Evolutionary conservation across 2,113 vertebrate genomes (phyloP).

Genomic region (Pelusios castaneus): DNA sequence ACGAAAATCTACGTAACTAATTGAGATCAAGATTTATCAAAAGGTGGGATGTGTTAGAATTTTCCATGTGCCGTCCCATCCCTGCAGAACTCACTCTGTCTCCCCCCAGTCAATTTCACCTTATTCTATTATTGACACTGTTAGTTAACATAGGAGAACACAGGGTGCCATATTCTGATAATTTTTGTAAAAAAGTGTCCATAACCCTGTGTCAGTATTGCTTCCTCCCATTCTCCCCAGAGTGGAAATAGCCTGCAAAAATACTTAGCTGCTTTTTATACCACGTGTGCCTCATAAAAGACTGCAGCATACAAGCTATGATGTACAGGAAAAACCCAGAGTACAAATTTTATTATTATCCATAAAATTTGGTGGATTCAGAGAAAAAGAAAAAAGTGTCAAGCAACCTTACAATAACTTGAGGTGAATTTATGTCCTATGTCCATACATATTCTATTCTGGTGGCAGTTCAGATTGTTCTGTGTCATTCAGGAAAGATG

Average conservation of each 20-base stretch:
- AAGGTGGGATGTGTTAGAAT: not conserved
- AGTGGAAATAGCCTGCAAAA: not conserved
- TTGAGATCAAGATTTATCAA: conserved; percentile 20
- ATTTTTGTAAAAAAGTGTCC: not conserved
- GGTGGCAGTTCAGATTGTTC: not conserved
- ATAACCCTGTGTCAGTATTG: not conserved
- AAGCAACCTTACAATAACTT: not conserved
- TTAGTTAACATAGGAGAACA: not conserved
- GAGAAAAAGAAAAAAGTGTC: conserved; percentile 1
- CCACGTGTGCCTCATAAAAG: not conserved
- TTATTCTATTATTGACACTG: not conserved
- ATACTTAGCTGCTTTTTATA: not conserved
- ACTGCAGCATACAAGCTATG: not conserved
- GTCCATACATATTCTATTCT: not conserved
- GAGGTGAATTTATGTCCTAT: not conserved
- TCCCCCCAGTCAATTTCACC: not conserved
- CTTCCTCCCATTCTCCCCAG: not conserved
- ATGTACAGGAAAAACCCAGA: not conserved
- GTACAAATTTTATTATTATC: not conserved
- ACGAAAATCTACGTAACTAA: not conserved
- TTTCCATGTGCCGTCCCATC: not conserved
- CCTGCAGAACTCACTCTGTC: not conserved
- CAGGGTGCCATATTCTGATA: not conserved
- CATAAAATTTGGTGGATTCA: conserved; percentile 4
- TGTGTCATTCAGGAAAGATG: not conserved